These are phyloP conservation scores for Otocyon megalotis DNA, from an alignment of 2,113 vertebrate species.

Conservation along the genomic window DNA sequence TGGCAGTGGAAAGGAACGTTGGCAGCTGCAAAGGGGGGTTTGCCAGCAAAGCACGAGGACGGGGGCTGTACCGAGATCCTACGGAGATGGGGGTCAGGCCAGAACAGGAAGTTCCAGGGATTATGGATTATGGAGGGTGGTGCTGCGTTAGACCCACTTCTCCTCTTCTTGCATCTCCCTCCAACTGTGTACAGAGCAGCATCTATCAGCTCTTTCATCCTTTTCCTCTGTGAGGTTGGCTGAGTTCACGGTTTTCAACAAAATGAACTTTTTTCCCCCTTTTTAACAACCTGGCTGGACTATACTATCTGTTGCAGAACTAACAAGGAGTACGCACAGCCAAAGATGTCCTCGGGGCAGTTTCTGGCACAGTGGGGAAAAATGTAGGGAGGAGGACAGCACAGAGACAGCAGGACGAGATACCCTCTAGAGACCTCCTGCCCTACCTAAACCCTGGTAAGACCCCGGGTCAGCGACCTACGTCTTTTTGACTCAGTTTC, in stretches of 20 bases:
- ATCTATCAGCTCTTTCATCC: too few relatives aligned
- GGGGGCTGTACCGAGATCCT: background rate
- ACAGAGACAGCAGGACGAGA: too few relatives aligned
- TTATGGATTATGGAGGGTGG: background rate
- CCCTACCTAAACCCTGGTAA: fast-evolving
- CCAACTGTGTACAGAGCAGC: background rate
- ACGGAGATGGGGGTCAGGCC: background rate
- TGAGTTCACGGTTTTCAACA: background rate
- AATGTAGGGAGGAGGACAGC: fast-evolving
- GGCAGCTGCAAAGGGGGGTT: background rate
- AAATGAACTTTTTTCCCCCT: background rate
- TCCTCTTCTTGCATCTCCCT: too few relatives aligned
- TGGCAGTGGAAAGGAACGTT: fast-evolving
- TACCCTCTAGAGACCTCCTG: fast-evolving
- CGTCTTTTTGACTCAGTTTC: background rate
- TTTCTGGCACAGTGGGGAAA: background rate
- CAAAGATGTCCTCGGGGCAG: background rate
- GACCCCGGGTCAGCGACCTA: background rate
- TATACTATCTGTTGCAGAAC: background rate
- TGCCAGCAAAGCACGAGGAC: fast-evolving
- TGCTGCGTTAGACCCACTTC: background rate
- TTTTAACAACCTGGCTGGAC: background rate
- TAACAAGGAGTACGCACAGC: background rate
- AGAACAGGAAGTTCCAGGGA: background rate
- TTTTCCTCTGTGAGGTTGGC: too few relatives aligned